Evolutionary conservation across 2,888 invertebrate species (phyloP), one percentile per base, ranked within the genome.

Genomic region (Vannuccia rotundouncinata): DNA sequence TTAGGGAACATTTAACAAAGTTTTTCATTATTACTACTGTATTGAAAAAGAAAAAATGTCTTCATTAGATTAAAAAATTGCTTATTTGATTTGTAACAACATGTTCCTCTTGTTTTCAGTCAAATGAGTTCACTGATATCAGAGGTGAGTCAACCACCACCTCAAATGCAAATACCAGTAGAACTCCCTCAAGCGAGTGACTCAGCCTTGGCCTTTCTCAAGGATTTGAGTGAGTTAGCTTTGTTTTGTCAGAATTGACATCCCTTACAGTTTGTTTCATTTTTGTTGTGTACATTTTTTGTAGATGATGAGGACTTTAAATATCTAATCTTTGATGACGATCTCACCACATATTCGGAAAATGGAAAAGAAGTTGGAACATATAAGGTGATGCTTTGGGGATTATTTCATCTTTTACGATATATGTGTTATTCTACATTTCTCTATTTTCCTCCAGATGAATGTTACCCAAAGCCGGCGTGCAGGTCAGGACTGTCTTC

Each of bases 331-430:
- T 88, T 87, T 83, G 85, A 85, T 73, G 88, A 88, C 83, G 83
- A 84, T 30, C 83, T 88, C 59, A 85, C 85, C 22, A 88, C 87
- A 5, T 84, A 84, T 22, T 87, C 88, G 5, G 87, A 88, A 82
- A 85, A 85, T 5, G 87, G 87, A 0, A 85, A 85, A 79, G 87
- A 87, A 79, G 83, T 88, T 1, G 88, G 88, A 75, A 86, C 86
- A 74, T 87, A 88, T 81, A 83, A 83, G 0, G 86, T 88, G 1
- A 84, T 31, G 79, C 1, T 22, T 31, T 22, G 22, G 17, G 59
- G 59, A n/a, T n/a, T n/a, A n/a, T n/a, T n/a, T n/a, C n/a, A n/a
- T n/a, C n/a, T n/a, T n/a, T n/a, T n/a, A n/a, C n/a, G n/a, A n/a
- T n/a, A n/a, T n/a, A n/a, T n/a, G n/a, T n/a, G n/a, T n/a, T n/a